Conservation (phyloP, 2,888 invertebrate genomes). For the Nymphalis urticae region DNA sequence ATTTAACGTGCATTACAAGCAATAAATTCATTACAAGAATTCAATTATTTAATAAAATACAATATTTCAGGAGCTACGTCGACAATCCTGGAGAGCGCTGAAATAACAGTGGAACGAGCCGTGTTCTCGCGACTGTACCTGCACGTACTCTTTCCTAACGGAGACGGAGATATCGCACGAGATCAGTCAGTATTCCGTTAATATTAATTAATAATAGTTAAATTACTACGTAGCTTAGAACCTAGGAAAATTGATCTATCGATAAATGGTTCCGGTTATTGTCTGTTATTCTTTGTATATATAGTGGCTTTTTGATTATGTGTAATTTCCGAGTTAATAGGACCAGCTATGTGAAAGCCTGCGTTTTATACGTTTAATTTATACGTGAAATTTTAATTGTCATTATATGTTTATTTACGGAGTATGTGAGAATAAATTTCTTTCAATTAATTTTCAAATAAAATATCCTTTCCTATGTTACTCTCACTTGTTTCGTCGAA, state of each 20-base stretch:
- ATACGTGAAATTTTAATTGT: too few species aligned
- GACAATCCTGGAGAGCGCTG: slow-evolving; percentile 87
- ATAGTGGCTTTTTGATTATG: too few species aligned
- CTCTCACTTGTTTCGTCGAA: too few species aligned
- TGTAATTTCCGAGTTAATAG: too few species aligned
- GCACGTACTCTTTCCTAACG: slow-evolving; percentile 97
- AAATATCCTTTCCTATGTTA: too few species aligned
- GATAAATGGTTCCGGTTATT: not conserved
- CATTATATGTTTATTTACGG: too few species aligned
- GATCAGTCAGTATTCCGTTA: slow-evolving; percentile 85
- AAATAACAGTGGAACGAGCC: slow-evolving; percentile 93
- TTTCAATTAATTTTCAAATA: too few species aligned
- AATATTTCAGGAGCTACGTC: slow-evolving; percentile 83
- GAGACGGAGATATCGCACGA: slow-evolving; percentile 95
- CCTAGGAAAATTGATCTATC: too few species aligned
- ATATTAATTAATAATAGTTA: not conserved
- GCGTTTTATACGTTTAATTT: too few species aligned
- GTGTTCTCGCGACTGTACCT: slow-evolving; percentile 95
- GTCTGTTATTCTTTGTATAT: not conserved
- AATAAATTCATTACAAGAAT: not conserved
- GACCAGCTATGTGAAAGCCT: too few species aligned
- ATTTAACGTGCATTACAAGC: not conserved
- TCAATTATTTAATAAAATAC: not conserved
- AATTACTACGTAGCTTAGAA: not conserved
- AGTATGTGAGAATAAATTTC: too few species aligned